Conservation (phyloP, 1,140 invertebrate species). For the Cryptotermes secundus region DNA sequence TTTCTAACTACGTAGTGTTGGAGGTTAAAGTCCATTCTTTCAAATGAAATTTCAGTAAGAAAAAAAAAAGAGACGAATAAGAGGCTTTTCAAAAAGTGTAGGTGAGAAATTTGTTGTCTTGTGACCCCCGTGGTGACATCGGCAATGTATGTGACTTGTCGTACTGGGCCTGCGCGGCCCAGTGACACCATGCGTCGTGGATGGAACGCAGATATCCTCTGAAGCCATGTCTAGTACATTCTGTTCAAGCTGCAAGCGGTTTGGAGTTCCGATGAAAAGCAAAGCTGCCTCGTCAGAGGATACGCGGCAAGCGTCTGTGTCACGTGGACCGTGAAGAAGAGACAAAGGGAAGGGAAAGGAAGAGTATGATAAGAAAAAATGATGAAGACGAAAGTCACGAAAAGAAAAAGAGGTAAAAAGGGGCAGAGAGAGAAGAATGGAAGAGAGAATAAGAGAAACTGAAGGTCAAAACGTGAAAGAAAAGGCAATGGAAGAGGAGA, state of each 20-base stretch:
- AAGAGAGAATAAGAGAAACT: no score
- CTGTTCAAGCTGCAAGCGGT: no score
- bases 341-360: no score
- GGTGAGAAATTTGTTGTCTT: constrained; percentile 28
- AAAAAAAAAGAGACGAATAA: background rate
- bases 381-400: no score
- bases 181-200: background rate
- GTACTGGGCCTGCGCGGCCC: background rate
- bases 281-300: background rate
- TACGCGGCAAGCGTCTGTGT: no score
- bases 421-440: no score
- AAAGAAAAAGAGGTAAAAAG: no score
- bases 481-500: no score
- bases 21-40: background rate
- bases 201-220: background rate
- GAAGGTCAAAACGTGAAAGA: no score
- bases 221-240: background rate
- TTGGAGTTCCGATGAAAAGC: no score
- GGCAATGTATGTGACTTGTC: background rate
- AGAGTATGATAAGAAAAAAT: no score
- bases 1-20: background rate
- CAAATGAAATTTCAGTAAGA: background rate
- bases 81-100: background rate
- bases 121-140: background rate
- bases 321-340: no score